Evolutionary conservation across 1,140 invertebrate species (phyloP), one percentile per base, ranked within the genome.

Genomic region (Phthorimaea operculella): DNA sequence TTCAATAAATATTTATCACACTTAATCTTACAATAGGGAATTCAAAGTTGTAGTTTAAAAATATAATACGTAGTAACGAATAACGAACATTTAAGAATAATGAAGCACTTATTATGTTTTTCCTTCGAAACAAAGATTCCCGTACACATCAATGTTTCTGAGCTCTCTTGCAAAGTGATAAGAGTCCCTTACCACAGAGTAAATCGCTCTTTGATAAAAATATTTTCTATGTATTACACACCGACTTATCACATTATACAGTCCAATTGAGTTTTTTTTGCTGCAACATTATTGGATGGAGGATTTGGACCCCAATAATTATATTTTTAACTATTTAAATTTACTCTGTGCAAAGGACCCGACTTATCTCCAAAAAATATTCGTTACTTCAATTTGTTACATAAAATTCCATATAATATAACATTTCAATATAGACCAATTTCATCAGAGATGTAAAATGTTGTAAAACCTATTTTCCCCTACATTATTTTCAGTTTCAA

Each of bases 131-230:
- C 81, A 84, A 74, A 84, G 81, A 81, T 76, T 80, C 81, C 79
- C 81, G 81, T 84, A 84, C 81, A 54, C 72, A 76, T 81, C 81
- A 69, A 76, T 83, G 81, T 84, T 84, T 81, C 74, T 56, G 33
- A 49, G 51, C 58, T 56, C 54, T 54, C 52, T 55, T 62, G 60
- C 72, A 21, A 54, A 71, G 70, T 74, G 65, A 74, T 63, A 53
- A 49, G 59, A 58, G 62, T 57, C 66, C 70, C 63, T 56, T 66
- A 63, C 61, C 79, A 80, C 75, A 83, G 76, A 81, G 76, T 72
- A 77, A 72, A 58, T 61, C 66, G 54, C 53, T 53, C 52, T 55
- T 51, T 64, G 60, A 59, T 70, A 68, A 57, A 67, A 70, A 67
- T 63, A 66, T 64, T 60, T 65, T 70, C 58, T 68, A 68, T 28